Percentiles rank a stretch among this genome's conserved stretches.
Evolutionary conservation across 2,888 invertebrate genomes (phyloP).

Genomic region (Cheilosia urbana): DNA sequence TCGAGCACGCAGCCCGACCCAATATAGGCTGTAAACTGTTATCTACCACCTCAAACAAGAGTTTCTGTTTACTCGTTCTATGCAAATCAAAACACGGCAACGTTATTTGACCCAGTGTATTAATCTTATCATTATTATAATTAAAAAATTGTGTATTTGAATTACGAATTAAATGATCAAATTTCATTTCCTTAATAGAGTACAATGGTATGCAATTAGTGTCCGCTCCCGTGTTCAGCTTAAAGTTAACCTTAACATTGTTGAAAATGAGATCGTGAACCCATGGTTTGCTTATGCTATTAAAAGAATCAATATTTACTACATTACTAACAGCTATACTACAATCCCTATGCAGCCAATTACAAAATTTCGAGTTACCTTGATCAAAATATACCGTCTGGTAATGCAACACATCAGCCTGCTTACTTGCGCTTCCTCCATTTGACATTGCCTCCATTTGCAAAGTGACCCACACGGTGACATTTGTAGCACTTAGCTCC

Average conservation of each 20-base stretch:
- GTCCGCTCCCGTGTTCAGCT: constrained; percentile 58
- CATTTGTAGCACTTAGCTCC: constrained; percentile 32
- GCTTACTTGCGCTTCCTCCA: background rate
- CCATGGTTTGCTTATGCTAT: constrained; percentile 24
- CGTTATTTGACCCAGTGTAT: constrained; percentile 41
- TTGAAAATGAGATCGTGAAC: constrained; percentile 22
- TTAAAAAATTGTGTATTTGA: constrained; percentile 38
- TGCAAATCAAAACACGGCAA: constrained; percentile 46
- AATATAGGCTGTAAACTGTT: constrained; percentile 46
- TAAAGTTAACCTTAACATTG: constrained; percentile 48
- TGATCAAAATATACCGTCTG: constrained; percentile 26
- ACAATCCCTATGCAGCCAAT: constrained; percentile 43
- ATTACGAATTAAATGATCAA: constrained; percentile 25
- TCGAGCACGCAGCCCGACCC: constrained; percentile 34
- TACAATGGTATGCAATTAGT: constrained; percentile 49
- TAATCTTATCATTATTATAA: constrained; percentile 51
- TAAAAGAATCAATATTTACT: constrained; percentile 23
- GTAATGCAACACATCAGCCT: constrained; percentile 13
- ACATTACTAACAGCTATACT: constrained; percentile 33
- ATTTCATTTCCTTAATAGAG: constrained; percentile 41
- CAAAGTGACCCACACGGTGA: constrained; percentile 31
- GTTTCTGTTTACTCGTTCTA: constrained; percentile 13
- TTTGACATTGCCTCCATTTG: too few relatives aligned
- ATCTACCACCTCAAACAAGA: constrained; percentile 48
- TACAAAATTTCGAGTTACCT: constrained; percentile 41